These are phyloP conservation scores for Mastomys coucha DNA, from an alignment of 2,113 vertebrate genomes.

Conservation along the genomic window DNA sequence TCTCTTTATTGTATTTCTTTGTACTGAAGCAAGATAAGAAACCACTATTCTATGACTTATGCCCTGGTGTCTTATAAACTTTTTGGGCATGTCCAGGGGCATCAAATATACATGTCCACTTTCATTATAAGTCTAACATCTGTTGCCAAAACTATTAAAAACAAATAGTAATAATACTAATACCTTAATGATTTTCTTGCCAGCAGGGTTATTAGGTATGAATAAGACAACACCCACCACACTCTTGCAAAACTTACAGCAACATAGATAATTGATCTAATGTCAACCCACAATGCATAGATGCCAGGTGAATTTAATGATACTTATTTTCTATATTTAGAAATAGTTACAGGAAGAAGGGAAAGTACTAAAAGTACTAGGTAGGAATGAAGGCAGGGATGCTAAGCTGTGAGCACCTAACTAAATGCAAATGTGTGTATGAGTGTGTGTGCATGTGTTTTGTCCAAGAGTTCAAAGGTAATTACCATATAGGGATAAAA, in stretches of 20 bases:
- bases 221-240: background rate
- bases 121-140: background rate
- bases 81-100: background rate
- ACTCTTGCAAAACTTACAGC: background rate
- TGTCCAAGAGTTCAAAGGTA: background rate
- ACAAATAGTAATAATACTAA: background rate
- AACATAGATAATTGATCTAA: background rate
- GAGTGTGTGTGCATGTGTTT: background rate
- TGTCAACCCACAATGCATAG: background rate
- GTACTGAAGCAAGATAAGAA: background rate
- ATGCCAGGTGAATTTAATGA: background rate
- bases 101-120: background rate
- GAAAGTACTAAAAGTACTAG: background rate
- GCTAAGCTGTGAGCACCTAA: background rate
- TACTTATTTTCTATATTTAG: background rate
- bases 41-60: background rate
- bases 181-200: background rate
- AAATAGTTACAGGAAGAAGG: background rate
- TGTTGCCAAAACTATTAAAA: slow-evolving; percentile 19
- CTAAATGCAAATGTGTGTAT: too few relatives aligned
- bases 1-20: background rate
- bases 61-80: background rate
- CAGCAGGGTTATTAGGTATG: background rate
- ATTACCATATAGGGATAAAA: background rate
- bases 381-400: background rate